Evolutionary conservation across 2,888 invertebrate species (phyloP).

Genomic region (Lucinisca nassula): DNA sequence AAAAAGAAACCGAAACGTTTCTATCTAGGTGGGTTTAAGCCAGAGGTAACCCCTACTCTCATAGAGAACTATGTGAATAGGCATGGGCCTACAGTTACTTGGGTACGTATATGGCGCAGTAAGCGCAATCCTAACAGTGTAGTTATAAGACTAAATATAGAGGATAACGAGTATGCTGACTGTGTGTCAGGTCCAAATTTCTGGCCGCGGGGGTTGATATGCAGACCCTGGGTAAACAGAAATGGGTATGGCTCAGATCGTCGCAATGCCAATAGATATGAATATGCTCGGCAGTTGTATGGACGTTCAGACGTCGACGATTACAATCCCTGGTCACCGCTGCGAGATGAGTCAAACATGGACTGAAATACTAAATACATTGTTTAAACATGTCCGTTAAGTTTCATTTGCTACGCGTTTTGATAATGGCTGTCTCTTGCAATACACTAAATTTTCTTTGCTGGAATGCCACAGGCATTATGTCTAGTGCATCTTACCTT

Average conservation of each 20-base stretch:
- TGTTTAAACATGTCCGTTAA: too few species aligned
- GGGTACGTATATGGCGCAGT: neutral
- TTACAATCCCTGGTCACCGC: neutral
- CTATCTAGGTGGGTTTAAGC: neutral
- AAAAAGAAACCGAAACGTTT: neutral
- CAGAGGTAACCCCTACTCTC: neutral
- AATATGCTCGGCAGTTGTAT: neutral
- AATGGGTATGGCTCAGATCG: neutral
- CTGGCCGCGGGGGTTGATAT: neutral
- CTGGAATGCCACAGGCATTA: constrained; percentile 9
- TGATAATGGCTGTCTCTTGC: neutral
- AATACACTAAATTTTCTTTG: neutral
- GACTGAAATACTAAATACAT: neutral
- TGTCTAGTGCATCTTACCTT: constrained; percentile 2
- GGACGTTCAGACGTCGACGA: neutral
- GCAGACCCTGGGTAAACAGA: neutral
- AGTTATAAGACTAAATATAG: neutral
- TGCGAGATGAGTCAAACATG: neutral
- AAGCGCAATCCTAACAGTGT: neutral
- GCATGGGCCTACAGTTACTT: neutral
- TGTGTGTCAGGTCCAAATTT: neutral
- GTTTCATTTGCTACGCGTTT: too few species aligned
- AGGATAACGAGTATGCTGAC: neutral
- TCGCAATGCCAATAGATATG: neutral
- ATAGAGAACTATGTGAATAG: neutral